A percentile compares a stretch with the other conserved stretches of the same genome.
These are phyloP conservation scores for Rhincodon typus DNA, from an alignment of 2,797 vertebrate species.

Conservation along the genomic window DNA sequence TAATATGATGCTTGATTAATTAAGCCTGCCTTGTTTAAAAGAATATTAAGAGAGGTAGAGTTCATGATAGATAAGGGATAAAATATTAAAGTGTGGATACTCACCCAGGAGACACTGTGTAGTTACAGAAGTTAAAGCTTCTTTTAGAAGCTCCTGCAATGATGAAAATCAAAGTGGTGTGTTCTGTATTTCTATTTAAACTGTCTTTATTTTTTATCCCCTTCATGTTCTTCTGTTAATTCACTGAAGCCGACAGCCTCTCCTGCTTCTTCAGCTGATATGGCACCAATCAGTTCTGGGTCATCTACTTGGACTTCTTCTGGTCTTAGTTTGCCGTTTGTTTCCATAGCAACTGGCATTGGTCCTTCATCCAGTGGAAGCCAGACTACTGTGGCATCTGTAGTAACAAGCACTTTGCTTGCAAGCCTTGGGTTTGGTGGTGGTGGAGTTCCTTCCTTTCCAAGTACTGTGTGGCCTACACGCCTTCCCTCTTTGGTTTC, in stretches of 20 bases:
- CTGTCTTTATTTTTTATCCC: slow-evolving; percentile 47
- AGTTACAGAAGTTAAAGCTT: neutral
- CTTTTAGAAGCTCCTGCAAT: neutral
- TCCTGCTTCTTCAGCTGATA: slow-evolving; percentile 88
- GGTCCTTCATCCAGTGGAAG: slow-evolving; percentile 89
- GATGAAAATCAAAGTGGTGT: slow-evolving; percentile 38
- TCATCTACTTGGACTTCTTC: slow-evolving; percentile 96
- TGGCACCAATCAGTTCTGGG: slow-evolving; percentile 95
- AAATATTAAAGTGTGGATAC: neutral
- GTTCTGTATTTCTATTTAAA: slow-evolving; percentile 43
- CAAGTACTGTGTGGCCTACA: slow-evolving; percentile 83
- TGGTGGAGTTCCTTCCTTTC: slow-evolving; percentile 84
- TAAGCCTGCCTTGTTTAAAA: slow-evolving; percentile 43
- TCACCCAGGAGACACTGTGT: too few relatives aligned
- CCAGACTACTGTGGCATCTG: slow-evolving; percentile 84
- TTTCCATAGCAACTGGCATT: slow-evolving; percentile 92
- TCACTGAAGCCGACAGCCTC: slow-evolving; percentile 77
- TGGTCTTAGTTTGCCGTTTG: slow-evolving; percentile 89
- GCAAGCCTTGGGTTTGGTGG: slow-evolving; percentile 86
- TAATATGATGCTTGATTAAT: neutral
- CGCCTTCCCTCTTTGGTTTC: slow-evolving; percentile 54
- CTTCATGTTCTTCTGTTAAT: slow-evolving; percentile 40
- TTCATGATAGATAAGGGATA: slow-evolving; percentile 43
- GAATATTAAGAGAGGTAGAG: slow-evolving; percentile 38
- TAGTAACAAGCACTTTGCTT: slow-evolving; percentile 89